phyloP scores from a whole-genome alignment of 2,888 invertebrate species.

The Taphrorychus bicolor region DNA sequence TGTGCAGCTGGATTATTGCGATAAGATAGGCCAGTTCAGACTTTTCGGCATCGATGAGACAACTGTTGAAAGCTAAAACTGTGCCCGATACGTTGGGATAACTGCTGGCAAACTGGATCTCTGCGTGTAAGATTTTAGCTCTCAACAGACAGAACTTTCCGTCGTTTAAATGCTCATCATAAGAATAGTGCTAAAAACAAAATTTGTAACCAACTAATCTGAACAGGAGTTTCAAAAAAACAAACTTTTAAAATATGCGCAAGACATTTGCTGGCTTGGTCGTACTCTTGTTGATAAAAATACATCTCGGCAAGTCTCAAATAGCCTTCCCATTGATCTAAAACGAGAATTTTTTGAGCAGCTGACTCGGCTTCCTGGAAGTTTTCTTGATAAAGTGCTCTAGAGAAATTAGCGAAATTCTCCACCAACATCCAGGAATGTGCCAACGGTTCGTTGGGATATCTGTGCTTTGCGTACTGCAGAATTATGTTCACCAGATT shows the following conservation, averaged over 20 bases:
- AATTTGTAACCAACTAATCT: neutral
- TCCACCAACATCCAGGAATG: constrained; percentile 74
- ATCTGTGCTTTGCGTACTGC: constrained; percentile 66
- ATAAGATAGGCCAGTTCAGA: constrained; percentile 81
- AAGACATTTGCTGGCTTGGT: constrained; percentile 57
- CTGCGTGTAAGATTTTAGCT: constrained; percentile 73
- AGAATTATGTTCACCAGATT: constrained; percentile 65
- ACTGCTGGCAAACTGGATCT: constrained; percentile 65
- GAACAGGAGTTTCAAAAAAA: neutral
- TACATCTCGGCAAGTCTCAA: constrained; percentile 66
- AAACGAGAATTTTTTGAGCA: constrained; percentile 71
- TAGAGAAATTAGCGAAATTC: constrained; percentile 61
- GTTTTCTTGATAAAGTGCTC: constrained; percentile 63
- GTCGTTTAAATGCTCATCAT: constrained; percentile 38
- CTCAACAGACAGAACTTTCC: constrained; percentile 59
- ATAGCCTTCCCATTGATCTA: constrained; percentile 73
- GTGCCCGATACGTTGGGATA: constrained; percentile 61
- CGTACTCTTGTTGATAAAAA: constrained; percentile 63
- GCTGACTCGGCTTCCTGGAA: constrained; percentile 75
- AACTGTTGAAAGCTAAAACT: constrained; percentile 66
- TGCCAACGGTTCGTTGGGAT: constrained; percentile 69
- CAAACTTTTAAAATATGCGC: constrained; percentile 57
- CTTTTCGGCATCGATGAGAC: constrained; percentile 75
- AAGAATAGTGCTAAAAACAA: constrained; percentile 24
- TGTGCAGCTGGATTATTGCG: constrained; percentile 77